Base-by-base conservation (phyloP, 2,113 vertebrate species). In the Xerus inauris region DNA sequence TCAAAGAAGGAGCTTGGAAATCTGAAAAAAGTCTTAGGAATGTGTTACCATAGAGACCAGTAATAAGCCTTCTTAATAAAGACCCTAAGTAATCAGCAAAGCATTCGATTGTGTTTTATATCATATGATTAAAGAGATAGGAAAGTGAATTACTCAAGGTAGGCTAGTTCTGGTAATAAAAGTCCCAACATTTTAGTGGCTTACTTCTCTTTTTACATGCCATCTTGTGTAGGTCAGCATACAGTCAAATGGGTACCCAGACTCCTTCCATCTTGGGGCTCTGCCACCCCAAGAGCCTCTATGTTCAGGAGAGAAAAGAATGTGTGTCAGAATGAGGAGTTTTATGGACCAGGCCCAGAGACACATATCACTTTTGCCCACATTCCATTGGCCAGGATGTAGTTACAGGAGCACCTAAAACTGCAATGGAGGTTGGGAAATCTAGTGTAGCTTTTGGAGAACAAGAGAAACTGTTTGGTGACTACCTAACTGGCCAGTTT, bases 41-140 rank as follows among this genome's bases (percentile, higher is more conserved):
- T 95, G 83, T 95, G 97, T 97, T 97, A 87, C 96, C 97, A 97
- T 97, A 96, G 97, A 98, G 94, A 96, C 97, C 64, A 83, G 89
- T 97, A 95, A 97, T 98, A 95, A 97, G 92, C 80, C 87, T 97
- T 96, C 96, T 96, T 96, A 97, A 97, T 97, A 98, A 94, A 97
- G 96, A 98, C 94, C 95, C 96, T 93, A 95, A 97, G 95, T 96
- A 96, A 95, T 96, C 97, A 96, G 92, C 89, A 95, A 95, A 95
- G 94, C 95, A 97, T 97, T 97, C 85, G 96, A 96, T 92, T 97
- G 84, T 97, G 95, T 98, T 97, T 98, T 94, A 80, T 94, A 81
- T 87, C 80, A 86, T 95, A 84, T 97, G 97, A 98, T 97, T 97
- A 96, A 94, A 97, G 94, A 95, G 95, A 97, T 94, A 95, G 90